Evolutionary conservation across 1,140 invertebrate species (phyloP).

Genomic region (Hyphantria cunea): DNA sequence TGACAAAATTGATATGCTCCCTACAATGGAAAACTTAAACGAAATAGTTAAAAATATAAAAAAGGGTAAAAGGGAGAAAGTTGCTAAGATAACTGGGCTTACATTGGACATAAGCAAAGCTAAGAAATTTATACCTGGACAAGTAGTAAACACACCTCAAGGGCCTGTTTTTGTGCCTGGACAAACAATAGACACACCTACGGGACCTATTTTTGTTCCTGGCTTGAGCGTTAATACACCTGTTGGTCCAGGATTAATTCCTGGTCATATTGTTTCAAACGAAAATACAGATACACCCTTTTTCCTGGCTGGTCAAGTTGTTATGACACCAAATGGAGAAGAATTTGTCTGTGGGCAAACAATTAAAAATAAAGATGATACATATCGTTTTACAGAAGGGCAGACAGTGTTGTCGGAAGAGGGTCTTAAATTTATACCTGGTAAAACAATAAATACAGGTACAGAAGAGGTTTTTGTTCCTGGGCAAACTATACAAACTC

Average conservation of each 20-base stretch:
- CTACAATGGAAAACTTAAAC: conserved; percentile 84
- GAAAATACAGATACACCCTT: conserved; percentile 83
- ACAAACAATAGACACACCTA: conserved; percentile 86
- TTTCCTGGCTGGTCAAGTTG: conserved; percentile 86
- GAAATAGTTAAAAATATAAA: conserved; percentile 84
- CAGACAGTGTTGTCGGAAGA: conserved; percentile 85
- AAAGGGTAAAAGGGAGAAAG: conserved; percentile 82
- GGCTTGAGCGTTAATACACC: conserved; percentile 87
- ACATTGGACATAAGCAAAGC: conserved; percentile 85
- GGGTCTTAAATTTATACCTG: conserved; percentile 86
- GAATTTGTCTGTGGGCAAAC: conserved; percentile 87
- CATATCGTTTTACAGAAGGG: conserved; percentile 84
- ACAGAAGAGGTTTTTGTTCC: conserved; percentile 83
- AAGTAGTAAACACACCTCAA: conserved; percentile 86
- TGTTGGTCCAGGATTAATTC: conserved; percentile 85
- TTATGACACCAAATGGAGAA: conserved; percentile 83
- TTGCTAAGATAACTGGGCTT: conserved; percentile 84
- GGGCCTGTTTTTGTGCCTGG: conserved; percentile 88
- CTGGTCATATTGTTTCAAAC: conserved; percentile 86
- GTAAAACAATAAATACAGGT: conserved; percentile 80
- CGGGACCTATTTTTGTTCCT: conserved; percentile 86
- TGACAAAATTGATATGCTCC: conserved; percentile 82
- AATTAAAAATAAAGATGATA: conserved; percentile 83
- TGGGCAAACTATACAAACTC: conserved; percentile 86
- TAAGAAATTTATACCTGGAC: conserved; percentile 86